phyloP scores from a whole-genome alignment of 2,797 vertebrate genomes.

The Amblyopsis hoosieri region DNA sequence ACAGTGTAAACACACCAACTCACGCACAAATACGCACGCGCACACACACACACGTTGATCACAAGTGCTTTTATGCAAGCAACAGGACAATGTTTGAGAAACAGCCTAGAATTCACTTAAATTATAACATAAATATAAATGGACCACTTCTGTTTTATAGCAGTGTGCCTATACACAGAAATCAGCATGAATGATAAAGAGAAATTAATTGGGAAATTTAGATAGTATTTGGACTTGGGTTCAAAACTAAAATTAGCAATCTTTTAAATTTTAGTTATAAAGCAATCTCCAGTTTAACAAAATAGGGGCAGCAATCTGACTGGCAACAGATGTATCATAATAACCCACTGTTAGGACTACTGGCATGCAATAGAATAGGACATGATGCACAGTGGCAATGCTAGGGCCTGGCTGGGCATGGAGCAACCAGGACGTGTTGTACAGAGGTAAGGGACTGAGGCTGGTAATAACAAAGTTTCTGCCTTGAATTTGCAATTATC shows the following conservation, averaged over 20 bases:
- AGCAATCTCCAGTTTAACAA: constrained; percentile 38
- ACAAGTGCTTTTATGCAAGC: not conserved
- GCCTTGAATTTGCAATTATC: too few relatives aligned
- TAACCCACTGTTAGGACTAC: constrained; percentile 51
- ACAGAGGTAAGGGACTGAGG: too few relatives aligned
- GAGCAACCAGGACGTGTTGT: too few relatives aligned
- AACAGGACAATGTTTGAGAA: not conserved
- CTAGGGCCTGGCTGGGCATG: not conserved
- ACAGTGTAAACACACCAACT: constrained; percentile 58
- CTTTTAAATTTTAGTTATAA: not conserved
- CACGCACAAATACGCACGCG: constrained; percentile 19
- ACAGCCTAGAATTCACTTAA: not conserved
- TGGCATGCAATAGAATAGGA: constrained; percentile 20
- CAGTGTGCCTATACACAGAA: not conserved
- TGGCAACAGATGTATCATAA: constrained; percentile 42
- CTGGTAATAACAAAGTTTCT: too few relatives aligned
- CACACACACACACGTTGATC: constrained; percentile 7
- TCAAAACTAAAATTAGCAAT: not conserved
- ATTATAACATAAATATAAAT: not conserved
- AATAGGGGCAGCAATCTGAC: constrained; percentile 40
- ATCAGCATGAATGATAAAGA: not conserved
- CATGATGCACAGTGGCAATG: constrained; percentile 18
- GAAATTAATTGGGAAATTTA: not conserved
- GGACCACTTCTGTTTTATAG: too few relatives aligned
- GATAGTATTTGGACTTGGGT: too few relatives aligned